Evolutionary conservation across 2,888 invertebrate species (phyloP), one percentile per base, ranked within the genome.

Genomic region (Lymantria monacha): DNA sequence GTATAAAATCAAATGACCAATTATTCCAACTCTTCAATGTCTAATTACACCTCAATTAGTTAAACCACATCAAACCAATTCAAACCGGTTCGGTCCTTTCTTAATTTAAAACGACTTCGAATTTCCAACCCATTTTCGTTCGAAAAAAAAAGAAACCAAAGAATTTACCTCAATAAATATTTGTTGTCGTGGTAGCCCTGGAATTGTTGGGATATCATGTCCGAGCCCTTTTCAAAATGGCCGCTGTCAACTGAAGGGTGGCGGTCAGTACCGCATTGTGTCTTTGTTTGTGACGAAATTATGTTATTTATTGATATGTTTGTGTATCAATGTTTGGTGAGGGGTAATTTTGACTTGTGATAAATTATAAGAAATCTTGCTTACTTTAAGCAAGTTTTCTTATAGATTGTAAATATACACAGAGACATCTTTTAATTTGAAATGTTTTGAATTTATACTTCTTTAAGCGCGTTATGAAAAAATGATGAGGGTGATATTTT

Each of bases 171-270:
- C 73, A 70, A 76, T 79, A 84, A 82, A 84, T 81, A 80, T 79
- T 82, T 73, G 73, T 63, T 40, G 51, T 52, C 72, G 61, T 76
- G 83, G 70, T 74, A 87, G 66, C 88, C 88, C 88, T 84, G 72
- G 63, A 70, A 72, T 75, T 68, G 74, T 69, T 66, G 63, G 70
- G 66, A 66, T 77, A 82, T 80, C 81, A 79, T 82, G 87, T 86
- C 88, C 86, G 74, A 82, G 84, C 87, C 87, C 87, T 86, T 83
- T 83, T 87, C 88, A 87, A 83, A 87, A 86, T 83, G 85, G 79
- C 77, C 69, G 50, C 74, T 78, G 81, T 79, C 81, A 81, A 59
- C 57, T 64, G 44, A 48, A 66, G 76, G 77, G 79, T 69, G 76
- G 69, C 78, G 87, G 85, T 86, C 87, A 87, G 77, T 79, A 69